Base-by-base conservation (phyloP, 2,797 vertebrate genomes). In the Melanotaenia maccullochi region DNA sequence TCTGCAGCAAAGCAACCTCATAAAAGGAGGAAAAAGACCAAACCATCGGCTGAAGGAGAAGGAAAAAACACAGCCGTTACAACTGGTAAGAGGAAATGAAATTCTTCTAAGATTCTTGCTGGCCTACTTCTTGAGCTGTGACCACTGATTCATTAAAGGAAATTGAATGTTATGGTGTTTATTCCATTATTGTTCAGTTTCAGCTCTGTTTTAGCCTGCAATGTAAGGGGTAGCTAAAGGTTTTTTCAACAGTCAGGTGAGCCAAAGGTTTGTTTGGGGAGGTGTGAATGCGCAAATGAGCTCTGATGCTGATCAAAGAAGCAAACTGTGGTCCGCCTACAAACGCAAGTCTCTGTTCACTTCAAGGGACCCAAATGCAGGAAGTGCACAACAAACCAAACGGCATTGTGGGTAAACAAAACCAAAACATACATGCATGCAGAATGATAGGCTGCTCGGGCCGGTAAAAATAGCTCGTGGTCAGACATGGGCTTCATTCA, bases 1-100 rank as follows among this genome's bases (percentile, higher is more conserved):
- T 42, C 24, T 30, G 9, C 65, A 91, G 90, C 66, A 64, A 89
- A 90, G 58, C 79, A 51, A 33, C 42, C 30, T 3, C 71, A 71
- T 67, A 84, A 68, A 75, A 85, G 59, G 68, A 81, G 42, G 25
- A 90, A 83, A 79, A 76, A 79, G 12, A 2, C 38, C 35, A 88
- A 78, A 77, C 52, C 30, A 3, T 47, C 68, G 40, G 36, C 71
- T 69, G 80, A 80, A 51, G 80, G 52, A 65, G 66, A 61, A 16
- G 84, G 58, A 58, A 76, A 67, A 38, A 73, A 56, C 33, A 40
- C 51, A 12, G 24, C 12, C 49, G 52, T 58, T 72, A 78, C 78
- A 67, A 0, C 74, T 52, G 79, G 87, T 91, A 73, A 84, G 71
- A 54, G 9, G 42, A 59, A 67, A 44, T 51, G 1, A 58, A 65